Evolutionary conservation across 2,113 vertebrate genomes (phyloP).

Genomic region (Anarhynchus alexandrinus): DNA sequence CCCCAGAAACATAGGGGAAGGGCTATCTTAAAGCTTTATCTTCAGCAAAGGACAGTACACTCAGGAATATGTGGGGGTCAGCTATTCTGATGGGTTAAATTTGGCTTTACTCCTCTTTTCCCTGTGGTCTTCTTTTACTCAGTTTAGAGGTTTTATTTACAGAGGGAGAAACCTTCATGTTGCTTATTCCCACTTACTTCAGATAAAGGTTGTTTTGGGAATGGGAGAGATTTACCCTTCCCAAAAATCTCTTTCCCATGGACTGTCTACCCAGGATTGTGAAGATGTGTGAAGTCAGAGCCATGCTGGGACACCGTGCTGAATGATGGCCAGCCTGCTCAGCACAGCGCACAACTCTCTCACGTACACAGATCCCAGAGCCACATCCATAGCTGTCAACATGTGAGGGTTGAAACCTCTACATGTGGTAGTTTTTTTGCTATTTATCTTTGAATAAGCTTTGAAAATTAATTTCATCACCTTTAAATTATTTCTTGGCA

Average conservation of each 20-base stretch:
- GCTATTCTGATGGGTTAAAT: neutral
- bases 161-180: neutral
- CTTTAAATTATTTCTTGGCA: conserved; percentile 39
- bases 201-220: neutral
- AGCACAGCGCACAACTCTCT: neutral
- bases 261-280: neutral
- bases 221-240: neutral
- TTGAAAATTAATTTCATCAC: conserved; percentile 11
- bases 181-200: neutral
- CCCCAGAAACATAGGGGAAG: neutral
- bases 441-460: conserved; percentile 20
- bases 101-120: neutral
- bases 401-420: neutral
- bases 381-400: neutral
- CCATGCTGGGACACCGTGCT: rapidly evolving
- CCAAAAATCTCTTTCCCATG: neutral
- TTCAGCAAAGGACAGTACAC: neutral
- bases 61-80: neutral
- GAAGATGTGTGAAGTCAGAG: neutral
- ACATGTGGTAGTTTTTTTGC: neutral
- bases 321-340: neutral
- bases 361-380: neutral
- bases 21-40: neutral
- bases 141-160: neutral
- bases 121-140: neutral